Evolutionary conservation across 2,113 vertebrate genomes (phyloP).

Genomic region (Trematocara stigmaticum): DNA sequence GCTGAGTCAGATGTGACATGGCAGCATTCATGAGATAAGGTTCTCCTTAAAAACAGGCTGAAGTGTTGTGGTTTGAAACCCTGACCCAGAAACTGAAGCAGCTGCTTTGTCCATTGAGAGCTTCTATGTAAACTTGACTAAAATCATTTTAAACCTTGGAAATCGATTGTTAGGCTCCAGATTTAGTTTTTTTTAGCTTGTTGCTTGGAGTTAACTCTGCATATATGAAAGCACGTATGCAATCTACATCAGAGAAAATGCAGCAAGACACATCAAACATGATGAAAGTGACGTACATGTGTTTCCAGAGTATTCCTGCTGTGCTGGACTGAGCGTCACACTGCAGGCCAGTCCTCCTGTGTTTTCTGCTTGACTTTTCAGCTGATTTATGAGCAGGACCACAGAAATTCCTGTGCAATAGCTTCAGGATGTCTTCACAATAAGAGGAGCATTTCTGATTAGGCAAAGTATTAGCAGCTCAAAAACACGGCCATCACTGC

Average conservation of each 20-base stretch:
- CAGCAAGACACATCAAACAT: background rate
- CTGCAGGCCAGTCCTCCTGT: background rate
- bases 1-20: background rate
- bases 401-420: constrained; percentile 67
- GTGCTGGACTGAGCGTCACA: background rate
- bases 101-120: background rate
- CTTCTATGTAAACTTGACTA: constrained; percentile 5
- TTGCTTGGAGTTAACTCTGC: background rate
- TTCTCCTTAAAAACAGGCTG: background rate
- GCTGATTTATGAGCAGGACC: constrained; percentile 61
- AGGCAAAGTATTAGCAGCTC: constrained; percentile 56
- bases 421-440: constrained; percentile 67
- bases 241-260: background rate
- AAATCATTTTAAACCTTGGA: background rate
- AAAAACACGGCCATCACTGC: constrained; percentile 30
- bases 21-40: background rate
- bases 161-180: background rate
- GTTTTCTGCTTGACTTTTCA: constrained; percentile 15
- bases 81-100: background rate
- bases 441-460: constrained; percentile 47
- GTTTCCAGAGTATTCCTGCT: background rate
- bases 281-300: constrained; percentile 13
- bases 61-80: background rate
- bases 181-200: background rate
- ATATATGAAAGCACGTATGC: background rate